Base-by-base conservation (phyloP, 2,888 invertebrate species). In the Pseudococcus longispinus region DNA sequence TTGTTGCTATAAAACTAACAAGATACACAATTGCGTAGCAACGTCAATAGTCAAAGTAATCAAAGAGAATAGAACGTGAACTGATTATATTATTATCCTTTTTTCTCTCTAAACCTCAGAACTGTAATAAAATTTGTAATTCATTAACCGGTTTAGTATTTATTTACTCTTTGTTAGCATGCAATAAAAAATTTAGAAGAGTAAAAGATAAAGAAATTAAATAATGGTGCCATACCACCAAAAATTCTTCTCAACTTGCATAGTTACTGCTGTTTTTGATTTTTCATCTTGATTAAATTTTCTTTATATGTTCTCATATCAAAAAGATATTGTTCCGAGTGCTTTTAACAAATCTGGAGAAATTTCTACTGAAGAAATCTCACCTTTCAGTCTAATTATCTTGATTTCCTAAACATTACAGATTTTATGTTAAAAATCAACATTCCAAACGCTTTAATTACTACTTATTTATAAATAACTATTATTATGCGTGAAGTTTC, bases 221-320 rank as follows among this genome's bases (percentile, higher is more conserved):
- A 70, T 82, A 86, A 86, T 86, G 86, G 80, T 77, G 86, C 65
- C 86, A 86, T 92, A 97, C 96, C 97, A 97, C 99, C 99, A 99
- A 91, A 99, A 99, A 92, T 29, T 80, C 77, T 99, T 98, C 93
- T 99, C 99, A 46, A 98, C 98, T 23, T 97, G 90, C 96, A 95
- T 91, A 99, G 98, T 80, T 80, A 89, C 96, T 96, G 87, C 97
- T 96, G 87, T 99, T 95, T 91, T 97, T 95, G 42, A 80, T 90
- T 96, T 95, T 90, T 97, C 95, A 91, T 97, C 96, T 91, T 97
- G 96, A 99, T 99, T 99, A 87, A 94, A 92, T 91, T 95, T 95
- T 90, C 94, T 95, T 90, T 96, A 95, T 91, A 98, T 98, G 90
- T 95, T 96, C 91, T 99, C 98, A 90, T 95, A 99, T 99, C 99